A percentile compares a stretch with the other conserved stretches of the same genome.
These are phyloP conservation scores for Ptychadena robeensis DNA, from an alignment of 2,797 vertebrate species.

Conservation along the genomic window DNA sequence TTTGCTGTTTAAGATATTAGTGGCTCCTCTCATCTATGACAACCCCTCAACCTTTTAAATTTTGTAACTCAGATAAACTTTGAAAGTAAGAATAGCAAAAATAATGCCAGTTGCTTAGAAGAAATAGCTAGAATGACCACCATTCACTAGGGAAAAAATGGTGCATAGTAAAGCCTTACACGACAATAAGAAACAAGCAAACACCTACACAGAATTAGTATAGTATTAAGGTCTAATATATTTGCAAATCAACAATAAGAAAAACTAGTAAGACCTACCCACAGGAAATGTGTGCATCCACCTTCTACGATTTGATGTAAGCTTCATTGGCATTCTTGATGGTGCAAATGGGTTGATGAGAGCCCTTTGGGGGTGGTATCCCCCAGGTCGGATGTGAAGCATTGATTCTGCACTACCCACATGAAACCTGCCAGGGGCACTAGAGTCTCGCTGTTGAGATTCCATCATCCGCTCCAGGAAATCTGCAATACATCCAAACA, in stretches of 20 bases:
- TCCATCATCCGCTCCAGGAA: constrained; percentile 89
- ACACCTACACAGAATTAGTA: too few species aligned
- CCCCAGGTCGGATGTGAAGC: constrained; percentile 88
- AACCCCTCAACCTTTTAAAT: too few species aligned
- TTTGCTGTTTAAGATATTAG: too few species aligned
- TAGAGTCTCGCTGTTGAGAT: constrained; percentile 89
- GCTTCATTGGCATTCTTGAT: constrained; percentile 97
- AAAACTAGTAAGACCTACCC: constrained; percentile 74
- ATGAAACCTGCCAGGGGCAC: constrained; percentile 91
- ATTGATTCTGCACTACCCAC: constrained; percentile 96
- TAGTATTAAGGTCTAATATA: not conserved
- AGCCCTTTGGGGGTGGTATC: constrained; percentile 88
- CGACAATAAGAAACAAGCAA: too few species aligned
- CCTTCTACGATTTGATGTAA: constrained; percentile 92
- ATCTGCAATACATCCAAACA: constrained; percentile 73
- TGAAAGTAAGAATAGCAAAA: too few species aligned
- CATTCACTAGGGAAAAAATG: too few species aligned
- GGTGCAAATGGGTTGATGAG: constrained; percentile 98
- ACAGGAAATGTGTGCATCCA: constrained; percentile 99
- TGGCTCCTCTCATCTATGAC: too few species aligned
- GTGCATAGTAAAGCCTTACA: too few species aligned
- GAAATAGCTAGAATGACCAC: too few species aligned
- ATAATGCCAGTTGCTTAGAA: too few species aligned
- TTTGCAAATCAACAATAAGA: not conserved
- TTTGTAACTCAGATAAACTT: too few species aligned